phyloP scores from a whole-genome alignment of 2,888 invertebrate species.

The Phengaris alcon region DNA sequence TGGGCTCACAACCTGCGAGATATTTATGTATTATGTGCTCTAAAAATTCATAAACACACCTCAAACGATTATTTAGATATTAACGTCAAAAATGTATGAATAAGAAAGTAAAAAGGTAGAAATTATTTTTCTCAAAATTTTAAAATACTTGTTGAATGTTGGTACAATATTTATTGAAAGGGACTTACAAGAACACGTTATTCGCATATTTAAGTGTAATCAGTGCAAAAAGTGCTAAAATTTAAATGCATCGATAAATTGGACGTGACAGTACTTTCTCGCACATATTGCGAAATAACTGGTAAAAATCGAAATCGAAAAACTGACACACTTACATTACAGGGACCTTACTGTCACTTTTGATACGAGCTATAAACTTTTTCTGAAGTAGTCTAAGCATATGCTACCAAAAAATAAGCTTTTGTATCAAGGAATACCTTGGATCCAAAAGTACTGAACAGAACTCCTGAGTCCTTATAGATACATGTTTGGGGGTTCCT shows the following conservation, averaged over 20 bases:
- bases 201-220: neutral
- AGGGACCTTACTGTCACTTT: neutral
- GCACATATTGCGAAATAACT: neutral
- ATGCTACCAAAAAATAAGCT: no score
- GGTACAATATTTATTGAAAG: neutral
- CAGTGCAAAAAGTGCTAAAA: slow-evolving; percentile 7
- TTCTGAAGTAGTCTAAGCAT: no score
- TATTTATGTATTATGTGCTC: no score
- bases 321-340: neutral
- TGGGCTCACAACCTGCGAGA: no score
- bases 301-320: slow-evolving; percentile 23
- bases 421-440: no score
- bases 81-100: neutral
- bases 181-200: neutral
- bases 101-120: neutral
- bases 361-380: neutral
- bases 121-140: neutral
- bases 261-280: slow-evolving; percentile 1
- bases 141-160: neutral
- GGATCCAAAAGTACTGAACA: no score
- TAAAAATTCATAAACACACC: no score
- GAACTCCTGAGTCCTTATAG: no score
- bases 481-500: no score
- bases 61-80: no score
- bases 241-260: slow-evolving; percentile 2